A percentile compares a stretch with the other conserved stretches of the same genome.
Conservation (phyloP, 2,113 vertebrate species). For the Machaerirhynchus nigripectus region DNA sequence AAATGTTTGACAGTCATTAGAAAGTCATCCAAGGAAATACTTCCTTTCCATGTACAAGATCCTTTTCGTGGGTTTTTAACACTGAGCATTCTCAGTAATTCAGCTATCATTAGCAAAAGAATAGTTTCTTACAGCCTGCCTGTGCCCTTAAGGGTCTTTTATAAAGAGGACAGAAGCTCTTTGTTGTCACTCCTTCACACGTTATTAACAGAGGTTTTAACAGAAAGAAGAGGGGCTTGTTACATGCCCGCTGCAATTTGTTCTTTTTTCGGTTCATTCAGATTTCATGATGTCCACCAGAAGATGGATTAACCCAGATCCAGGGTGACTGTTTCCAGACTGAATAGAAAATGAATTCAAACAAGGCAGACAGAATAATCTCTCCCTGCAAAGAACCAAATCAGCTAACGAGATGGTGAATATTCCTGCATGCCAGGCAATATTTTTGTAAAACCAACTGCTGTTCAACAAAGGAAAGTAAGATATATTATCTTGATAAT, state of each 20-base stretch:
- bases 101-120: conserved; percentile 69
- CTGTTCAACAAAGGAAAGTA: neutral
- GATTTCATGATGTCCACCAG: conserved; percentile 39
- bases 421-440: neutral
- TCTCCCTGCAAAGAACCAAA: neutral
- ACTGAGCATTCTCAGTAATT: conserved; percentile 62
- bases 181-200: conserved; percentile 68
- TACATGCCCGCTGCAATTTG: conserved; percentile 52
- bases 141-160: conserved; percentile 56
- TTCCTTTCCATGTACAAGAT: conserved; percentile 64
- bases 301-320: conserved; percentile 49
- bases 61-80: conserved; percentile 54
- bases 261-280: conserved; percentile 54
- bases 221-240: conserved; percentile 48
- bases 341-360: conserved; percentile 16
- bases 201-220: conserved; percentile 62
- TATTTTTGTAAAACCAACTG: neutral
- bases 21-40: conserved; percentile 68
- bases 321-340: conserved; percentile 35
- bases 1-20: conserved; percentile 70
- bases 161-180: conserved; percentile 61
- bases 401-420: neutral
- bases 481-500: neutral
- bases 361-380: conserved; percentile 33
- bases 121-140: conserved; percentile 59